Evolutionary conservation across 2,113 vertebrate genomes (phyloP).

Genomic region (Corythornis madagascariensis): DNA sequence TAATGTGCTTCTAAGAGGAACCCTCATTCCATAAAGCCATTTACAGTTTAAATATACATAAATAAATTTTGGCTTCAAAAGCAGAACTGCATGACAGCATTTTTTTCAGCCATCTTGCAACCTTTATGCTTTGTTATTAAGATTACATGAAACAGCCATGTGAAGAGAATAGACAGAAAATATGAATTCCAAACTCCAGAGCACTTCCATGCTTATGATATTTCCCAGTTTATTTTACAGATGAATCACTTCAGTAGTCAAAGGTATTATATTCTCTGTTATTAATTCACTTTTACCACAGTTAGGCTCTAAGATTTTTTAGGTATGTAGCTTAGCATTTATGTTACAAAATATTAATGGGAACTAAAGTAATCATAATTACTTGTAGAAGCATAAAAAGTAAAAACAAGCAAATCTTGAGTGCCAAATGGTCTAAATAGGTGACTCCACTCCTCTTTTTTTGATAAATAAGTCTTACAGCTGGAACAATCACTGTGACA

Average conservation of each 20-base stretch:
- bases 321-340: background rate
- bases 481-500: background rate
- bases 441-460: background rate
- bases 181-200: constrained; percentile 7
- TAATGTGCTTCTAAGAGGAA: constrained; percentile 20
- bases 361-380: background rate
- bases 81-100: constrained; percentile 22
- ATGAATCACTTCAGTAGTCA: constrained; percentile 47
- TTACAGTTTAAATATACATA: constrained; percentile 52
- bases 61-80: constrained; percentile 51
- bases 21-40: constrained; percentile 35
- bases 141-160: constrained; percentile 40
- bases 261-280: constrained; percentile 32
- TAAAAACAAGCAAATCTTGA: background rate
- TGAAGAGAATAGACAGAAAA: constrained; percentile 19
- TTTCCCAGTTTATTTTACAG: constrained; percentile 22
- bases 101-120: background rate
- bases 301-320: background rate
- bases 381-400: constrained; percentile 1
- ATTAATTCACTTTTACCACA: constrained; percentile 22
- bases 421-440: background rate
- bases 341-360: constrained; percentile 4
- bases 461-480: background rate
- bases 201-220: constrained; percentile 12
- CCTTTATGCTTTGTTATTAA: constrained; percentile 43